A percentile compares a stretch with the other conserved stretches of the same genome.
These are phyloP conservation scores for Melanchra persicariae DNA, from an alignment of 2,888 invertebrate species.

Conservation along the genomic window DNA sequence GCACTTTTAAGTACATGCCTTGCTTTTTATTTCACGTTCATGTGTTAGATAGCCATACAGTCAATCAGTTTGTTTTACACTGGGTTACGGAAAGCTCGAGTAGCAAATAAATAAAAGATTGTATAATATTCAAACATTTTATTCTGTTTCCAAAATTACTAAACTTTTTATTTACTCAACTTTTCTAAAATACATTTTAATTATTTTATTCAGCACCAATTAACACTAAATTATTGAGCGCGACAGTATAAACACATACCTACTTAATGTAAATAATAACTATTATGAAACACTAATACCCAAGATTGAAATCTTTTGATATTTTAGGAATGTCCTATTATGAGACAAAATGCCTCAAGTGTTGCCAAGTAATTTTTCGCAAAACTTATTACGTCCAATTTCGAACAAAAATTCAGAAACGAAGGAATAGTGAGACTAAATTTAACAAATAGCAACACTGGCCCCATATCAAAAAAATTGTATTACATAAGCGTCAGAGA, in stretches of 20 bases:
- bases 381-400: conserved; percentile 12
- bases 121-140: conserved; percentile 65
- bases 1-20: conserved; percentile 70
- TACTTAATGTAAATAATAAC: conserved; percentile 56
- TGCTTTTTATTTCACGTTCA: conserved; percentile 40
- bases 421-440: conserved; percentile 15
- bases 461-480: conserved; percentile 46
- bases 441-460: conserved; percentile 48
- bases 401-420: conserved; percentile 13
- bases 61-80: neutral
- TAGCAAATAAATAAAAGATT: conserved; percentile 54
- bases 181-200: conserved; percentile 69
- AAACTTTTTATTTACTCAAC: conserved; percentile 69
- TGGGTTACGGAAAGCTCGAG: neutral
- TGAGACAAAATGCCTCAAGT: conserved; percentile 53
- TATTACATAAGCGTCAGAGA: conserved; percentile 23
- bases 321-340: conserved; percentile 67
- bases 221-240: conserved; percentile 75
- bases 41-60: neutral
- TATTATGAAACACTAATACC: conserved; percentile 62
- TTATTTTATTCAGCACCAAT: conserved; percentile 75
- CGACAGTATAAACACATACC: conserved; percentile 67
- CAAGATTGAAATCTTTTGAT: conserved; percentile 60
- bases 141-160: conserved; percentile 66
- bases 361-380: conserved; percentile 35